phyloP scores from a whole-genome alignment of 2,888 invertebrate species.

The Coremacera marginata region DNA sequence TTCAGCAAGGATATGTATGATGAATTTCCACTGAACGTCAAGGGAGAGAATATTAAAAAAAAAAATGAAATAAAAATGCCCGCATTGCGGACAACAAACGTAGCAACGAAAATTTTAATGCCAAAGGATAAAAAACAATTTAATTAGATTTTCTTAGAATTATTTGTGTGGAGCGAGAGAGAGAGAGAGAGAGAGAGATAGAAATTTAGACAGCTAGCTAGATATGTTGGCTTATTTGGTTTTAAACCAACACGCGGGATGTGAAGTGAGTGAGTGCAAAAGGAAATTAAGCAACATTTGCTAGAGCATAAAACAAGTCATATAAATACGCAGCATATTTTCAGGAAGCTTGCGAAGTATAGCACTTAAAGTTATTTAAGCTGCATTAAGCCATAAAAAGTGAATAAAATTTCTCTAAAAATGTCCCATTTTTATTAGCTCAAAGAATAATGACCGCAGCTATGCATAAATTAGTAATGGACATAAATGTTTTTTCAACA shows the following conservation, averaged over 20 bases:
- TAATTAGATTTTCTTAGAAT: slow-evolving; percentile 13
- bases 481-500: slow-evolving; percentile 24
- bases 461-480: slow-evolving; percentile 21
- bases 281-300: too few species aligned
- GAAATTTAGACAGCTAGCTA: background rate
- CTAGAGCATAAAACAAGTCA: too few species aligned
- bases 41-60: background rate
- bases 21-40: background rate
- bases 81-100: slow-evolving; percentile 21
- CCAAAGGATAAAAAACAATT: slow-evolving; percentile 11
- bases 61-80: background rate
- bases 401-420: background rate
- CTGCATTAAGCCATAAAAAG: background rate
- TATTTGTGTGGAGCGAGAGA: background rate
- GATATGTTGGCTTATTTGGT: slow-evolving; percentile 8
- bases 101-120: background rate
- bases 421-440: slow-evolving; percentile 2
- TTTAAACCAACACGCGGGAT: background rate
- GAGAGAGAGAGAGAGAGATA: too few species aligned
- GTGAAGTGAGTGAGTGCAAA: background rate
- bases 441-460: slow-evolving; percentile 7
- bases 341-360: background rate
- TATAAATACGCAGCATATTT: background rate
- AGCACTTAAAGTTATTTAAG: background rate
- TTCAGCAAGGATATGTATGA: slow-evolving; percentile 19